phyloP scores from a whole-genome alignment of 2,888 invertebrate species.

The Hypselothyrea guttata region DNA sequence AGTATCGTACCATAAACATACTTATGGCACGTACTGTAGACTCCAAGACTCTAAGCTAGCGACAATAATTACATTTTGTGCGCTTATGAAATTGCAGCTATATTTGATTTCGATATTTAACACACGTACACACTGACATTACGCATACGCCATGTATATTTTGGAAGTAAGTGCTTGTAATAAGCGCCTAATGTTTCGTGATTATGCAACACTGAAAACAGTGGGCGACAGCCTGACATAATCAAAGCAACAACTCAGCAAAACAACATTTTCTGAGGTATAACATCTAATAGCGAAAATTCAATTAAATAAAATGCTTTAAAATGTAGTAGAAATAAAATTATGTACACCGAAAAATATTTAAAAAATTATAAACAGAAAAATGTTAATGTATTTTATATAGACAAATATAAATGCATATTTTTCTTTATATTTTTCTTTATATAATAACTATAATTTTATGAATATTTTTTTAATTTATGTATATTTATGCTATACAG shows the following conservation, averaged over 20 bases:
- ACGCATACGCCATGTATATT: slow-evolving; percentile 56
- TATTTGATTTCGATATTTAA: slow-evolving; percentile 53
- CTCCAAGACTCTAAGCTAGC: slow-evolving; percentile 53
- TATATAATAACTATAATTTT: no score
- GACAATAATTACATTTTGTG: slow-evolving; percentile 61
- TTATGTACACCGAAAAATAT: no score
- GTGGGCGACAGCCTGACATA: background rate
- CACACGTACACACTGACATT: slow-evolving; percentile 56
- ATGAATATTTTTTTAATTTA: no score
- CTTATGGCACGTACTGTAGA: slow-evolving; percentile 11
- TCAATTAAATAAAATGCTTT: no score
- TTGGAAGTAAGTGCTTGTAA: slow-evolving; percentile 26
- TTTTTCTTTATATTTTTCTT: no score
- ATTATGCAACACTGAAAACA: slow-evolving; percentile 23
- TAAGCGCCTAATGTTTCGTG: slow-evolving; percentile 9
- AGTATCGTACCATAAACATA: slow-evolving; percentile 10
- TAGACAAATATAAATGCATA: no score
- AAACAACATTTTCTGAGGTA: slow-evolving; percentile 17
- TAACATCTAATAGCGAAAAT: no score
- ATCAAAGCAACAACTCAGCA: slow-evolving; percentile 9
- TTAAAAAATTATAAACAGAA: no score
- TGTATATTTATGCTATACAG: no score
- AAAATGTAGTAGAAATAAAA: no score
- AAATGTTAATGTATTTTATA: no score
- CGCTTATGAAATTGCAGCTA: slow-evolving; percentile 47